Percentiles rank a stretch among this genome's conserved stretches.
phyloP scores from a whole-genome alignment of 2,888 invertebrate species.

The Eristalis intricaria region DNA sequence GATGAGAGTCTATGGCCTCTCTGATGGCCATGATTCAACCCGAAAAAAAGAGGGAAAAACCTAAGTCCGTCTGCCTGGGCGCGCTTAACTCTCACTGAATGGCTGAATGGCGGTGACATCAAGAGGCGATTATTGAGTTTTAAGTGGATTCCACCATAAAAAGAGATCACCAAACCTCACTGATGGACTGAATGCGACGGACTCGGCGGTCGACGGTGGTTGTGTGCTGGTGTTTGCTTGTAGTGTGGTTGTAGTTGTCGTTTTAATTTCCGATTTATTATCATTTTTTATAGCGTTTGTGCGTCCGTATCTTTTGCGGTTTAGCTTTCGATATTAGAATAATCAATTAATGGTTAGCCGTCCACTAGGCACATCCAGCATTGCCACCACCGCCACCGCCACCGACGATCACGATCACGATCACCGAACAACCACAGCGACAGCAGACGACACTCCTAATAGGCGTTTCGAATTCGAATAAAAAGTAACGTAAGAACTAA shows the following conservation, averaged over 20 bases:
- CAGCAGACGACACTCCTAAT: slow-evolving; percentile 25
- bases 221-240: slow-evolving; percentile 43
- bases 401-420: background rate
- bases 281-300: slow-evolving; percentile 52
- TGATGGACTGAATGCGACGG: slow-evolving; percentile 26
- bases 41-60: background rate
- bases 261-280: slow-evolving; percentile 72
- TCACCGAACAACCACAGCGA: slow-evolving; percentile 12
- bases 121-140: slow-evolving; percentile 71
- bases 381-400: background rate
- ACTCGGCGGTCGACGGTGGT: background rate
- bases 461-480: slow-evolving; percentile 55
- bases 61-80: slow-evolving; percentile 8
- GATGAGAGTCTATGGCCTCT: slow-evolving; percentile 10
- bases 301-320: slow-evolving; percentile 58
- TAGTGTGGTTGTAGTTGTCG: slow-evolving; percentile 67
- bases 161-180: slow-evolving; percentile 51
- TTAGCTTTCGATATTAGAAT: slow-evolving; percentile 67
- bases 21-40: slow-evolving; percentile 47
- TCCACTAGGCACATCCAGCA: background rate
- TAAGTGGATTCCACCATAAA: slow-evolving; percentile 72
- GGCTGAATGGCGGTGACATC: slow-evolving; percentile 61
- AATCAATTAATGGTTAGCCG: slow-evolving; percentile 62
- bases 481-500: slow-evolving; percentile 2
- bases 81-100: background rate